Evolutionary conservation across 1,140 invertebrate genomes (phyloP), one percentile per base, ranked within the genome.

Genomic region (Diachasma alloeum): DNA sequence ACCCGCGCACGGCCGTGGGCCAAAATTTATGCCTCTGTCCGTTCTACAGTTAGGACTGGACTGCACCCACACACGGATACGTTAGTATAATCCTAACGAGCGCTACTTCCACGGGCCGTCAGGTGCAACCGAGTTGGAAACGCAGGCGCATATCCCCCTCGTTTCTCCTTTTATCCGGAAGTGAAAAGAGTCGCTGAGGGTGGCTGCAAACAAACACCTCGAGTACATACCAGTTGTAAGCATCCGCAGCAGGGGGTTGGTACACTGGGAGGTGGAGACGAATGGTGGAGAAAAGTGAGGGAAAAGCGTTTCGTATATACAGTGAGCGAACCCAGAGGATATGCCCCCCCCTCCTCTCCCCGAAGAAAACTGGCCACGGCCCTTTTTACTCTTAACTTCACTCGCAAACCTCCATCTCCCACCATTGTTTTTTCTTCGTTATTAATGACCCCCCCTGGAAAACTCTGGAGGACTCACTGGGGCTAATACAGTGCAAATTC

Each of bases 11-110:
- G 59, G 26, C 48, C 42, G 59, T n/a, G 36, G 66, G 31, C 76
- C 66, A 37, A 68, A 73, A 79, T 73, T 46, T 75, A 39, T 73
- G 56, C 44, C 26, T 44, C 36, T 10, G 22, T 22, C 24, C 72
- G 72, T 74, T 75, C 73, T 70, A 59, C 44, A 59, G 0, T 17
- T 31, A 19, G 46, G 31, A 11, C 36, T 72, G 11, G 59, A 63
- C 31, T 76, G 59, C 46, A 48, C 78, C 69, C 46, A 39, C 66
- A 56, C 68, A 9, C 10, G 4, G 24, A 63, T 63, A 63, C 22
- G 24, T 31, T 42, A 1, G 59, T 63, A 46, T 74, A 79, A 76
- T 79, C 73, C 70, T 79, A 76, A 79, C 74, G 78, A 79, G 78
- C 42, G 22, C 19, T 53, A 46, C 70, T 77, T 39, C 66, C 68